Base-by-base conservation (phyloP, 2,888 invertebrate species). In the Campoplex nolae region DNA sequence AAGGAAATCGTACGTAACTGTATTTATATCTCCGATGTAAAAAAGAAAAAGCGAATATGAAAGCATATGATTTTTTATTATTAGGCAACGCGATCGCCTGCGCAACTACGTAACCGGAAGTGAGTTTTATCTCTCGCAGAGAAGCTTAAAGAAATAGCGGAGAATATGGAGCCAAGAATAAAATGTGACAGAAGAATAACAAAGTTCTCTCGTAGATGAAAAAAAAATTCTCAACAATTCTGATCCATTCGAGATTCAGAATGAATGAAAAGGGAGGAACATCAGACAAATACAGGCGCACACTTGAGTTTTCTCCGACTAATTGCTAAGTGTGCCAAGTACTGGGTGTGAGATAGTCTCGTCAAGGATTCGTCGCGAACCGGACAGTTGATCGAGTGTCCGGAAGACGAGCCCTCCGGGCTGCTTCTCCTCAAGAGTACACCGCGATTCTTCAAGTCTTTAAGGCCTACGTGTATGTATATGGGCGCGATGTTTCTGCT, bases 371-470 rank as follows among this genome's bases (percentile, higher is more conserved):
- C 48, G 65, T 65, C 51, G 35, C 32, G 54, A 23, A 7, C 8
- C 68, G 42, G 76, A 68, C 38, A 75, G 51, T 70, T 48, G 48
- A 62, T 82, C 45, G 48, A 58, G 18, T 67, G 45, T 67, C 45
- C 67, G 73, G 78, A 73, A 84, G 65, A 78, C 51, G 35, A 67
- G 38, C 71, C 83, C 78, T 67, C 65, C 51, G 73, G 71, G 71
- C 80, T 71, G 71, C 80, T 71, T 73, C 51, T 35, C 38, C 62
- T 48, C 70, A 16, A 38, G 28, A 38, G 28, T 71, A 9, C 11
- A 28, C 16, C 28, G 42, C 28, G 42, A 13, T 23, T 70, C 42
- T n/a, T n/a, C n/a, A 68, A 8, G 23, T 42, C 68, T 23, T 23
- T 42, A 9, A 42, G 42, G 38, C 18, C 32, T 62, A 11, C 42